Percentiles rank a stretch among this genome's conserved stretches.
These are phyloP conservation scores for Labeo catla DNA, from an alignment of 2,113 vertebrate genomes.

Conservation along the genomic window DNA sequence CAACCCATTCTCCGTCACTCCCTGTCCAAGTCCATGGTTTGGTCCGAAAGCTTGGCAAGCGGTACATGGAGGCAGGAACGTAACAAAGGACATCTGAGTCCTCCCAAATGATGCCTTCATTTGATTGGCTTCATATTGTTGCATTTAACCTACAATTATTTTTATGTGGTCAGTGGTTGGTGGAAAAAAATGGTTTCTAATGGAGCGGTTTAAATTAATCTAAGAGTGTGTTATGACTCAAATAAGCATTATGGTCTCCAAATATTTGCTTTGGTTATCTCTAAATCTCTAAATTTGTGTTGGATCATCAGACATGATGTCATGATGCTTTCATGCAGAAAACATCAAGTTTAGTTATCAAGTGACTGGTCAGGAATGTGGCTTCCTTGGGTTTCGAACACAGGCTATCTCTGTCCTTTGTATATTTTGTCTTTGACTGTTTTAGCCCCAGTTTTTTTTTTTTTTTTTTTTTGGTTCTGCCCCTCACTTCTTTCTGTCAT, in stretches of 20 bases:
- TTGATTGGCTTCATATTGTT: not conserved
- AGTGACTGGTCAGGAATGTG: constrained; percentile 9
- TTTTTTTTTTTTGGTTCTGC: not conserved
- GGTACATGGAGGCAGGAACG: not conserved
- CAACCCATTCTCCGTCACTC: not conserved
- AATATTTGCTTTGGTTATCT: constrained; percentile 12
- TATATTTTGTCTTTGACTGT: not conserved
- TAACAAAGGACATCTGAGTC: not conserved
- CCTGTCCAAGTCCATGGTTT: not conserved
- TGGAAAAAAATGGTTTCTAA: not conserved
- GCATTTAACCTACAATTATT: not conserved
- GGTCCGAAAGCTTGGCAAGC: not conserved
- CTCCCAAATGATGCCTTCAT: not conserved
- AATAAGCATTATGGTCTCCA: not conserved
- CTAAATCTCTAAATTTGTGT: not conserved
- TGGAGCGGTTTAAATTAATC: not conserved
- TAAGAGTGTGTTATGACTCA: not conserved
- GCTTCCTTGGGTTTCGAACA: not conserved
- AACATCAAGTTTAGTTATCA: not conserved
- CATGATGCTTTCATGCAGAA: constrained; percentile 10
- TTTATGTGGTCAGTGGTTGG: not conserved
- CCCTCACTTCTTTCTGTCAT: not conserved
- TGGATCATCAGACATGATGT: constrained; percentile 7
- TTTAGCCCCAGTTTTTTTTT: not conserved
- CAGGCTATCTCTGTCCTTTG: not conserved